These are phyloP conservation scores for Tichodroma muraria DNA, from an alignment of 2,113 vertebrate species.

Conservation along the genomic window DNA sequence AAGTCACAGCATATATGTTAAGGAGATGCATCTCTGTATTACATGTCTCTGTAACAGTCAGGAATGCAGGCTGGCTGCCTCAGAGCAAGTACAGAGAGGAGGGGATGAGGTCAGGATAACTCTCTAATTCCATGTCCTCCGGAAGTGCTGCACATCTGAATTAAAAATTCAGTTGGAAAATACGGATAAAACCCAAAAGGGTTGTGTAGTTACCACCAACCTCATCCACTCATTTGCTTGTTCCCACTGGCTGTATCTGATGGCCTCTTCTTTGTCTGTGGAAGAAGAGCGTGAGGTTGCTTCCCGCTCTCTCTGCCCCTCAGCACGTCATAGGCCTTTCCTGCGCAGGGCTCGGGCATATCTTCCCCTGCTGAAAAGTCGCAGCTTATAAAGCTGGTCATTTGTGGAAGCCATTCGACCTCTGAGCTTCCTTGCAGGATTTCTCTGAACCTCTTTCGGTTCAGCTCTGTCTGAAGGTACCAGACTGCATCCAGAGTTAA, in stretches of 20 bases:
- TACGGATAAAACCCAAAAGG: not conserved
- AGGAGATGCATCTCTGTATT: not conserved
- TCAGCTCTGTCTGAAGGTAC: not conserved
- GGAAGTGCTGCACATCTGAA: not conserved
- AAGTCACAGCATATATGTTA: not conserved
- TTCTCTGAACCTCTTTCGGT: not conserved
- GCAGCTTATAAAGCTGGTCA: not conserved
- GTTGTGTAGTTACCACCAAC: not conserved
- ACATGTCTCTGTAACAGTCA: not conserved
- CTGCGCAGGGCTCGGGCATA: too few species aligned
- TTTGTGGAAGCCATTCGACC: not conserved
- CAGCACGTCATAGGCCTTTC: not conserved
- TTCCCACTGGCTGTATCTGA: not conserved
- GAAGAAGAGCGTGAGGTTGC: not conserved
- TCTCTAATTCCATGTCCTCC: not conserved
- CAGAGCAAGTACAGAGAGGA: not conserved
- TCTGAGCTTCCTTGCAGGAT: not conserved
- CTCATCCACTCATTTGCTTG: not conserved
- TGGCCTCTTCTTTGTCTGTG: not conserved
- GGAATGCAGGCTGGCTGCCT: not conserved
- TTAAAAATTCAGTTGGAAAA: not conserved
- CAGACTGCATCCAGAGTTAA: not conserved
- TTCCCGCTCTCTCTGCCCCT: not conserved
- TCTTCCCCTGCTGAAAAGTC: not conserved
- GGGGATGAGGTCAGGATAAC: not conserved